Conservation (phyloP, 2,797 vertebrate species). For the Coreius guichenoti region DNA sequence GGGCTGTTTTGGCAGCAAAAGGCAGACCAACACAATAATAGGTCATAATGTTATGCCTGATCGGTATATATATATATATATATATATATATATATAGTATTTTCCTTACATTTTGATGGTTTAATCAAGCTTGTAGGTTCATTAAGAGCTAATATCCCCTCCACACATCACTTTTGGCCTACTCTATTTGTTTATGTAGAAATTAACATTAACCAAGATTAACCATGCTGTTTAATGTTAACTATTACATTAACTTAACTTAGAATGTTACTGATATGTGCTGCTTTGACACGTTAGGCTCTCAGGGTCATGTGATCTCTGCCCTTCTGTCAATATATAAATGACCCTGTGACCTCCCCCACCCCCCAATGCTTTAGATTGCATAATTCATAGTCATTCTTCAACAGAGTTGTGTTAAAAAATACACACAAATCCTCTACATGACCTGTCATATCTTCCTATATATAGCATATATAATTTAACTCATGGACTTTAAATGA, state of each 20-base stretch:
- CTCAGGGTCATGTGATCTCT: background rate
- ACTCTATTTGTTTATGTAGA: background rate
- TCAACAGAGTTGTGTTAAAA: background rate
- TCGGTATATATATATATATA: too few species aligned
- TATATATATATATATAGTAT: too few species aligned
- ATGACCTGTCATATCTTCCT: background rate
- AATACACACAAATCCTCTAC: background rate
- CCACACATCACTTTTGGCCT: too few species aligned
- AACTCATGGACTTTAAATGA: background rate
- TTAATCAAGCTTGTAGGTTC: background rate
- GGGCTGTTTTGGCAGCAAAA: too few species aligned
- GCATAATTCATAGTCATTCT: background rate
- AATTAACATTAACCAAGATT: background rate
- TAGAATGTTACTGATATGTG: background rate
- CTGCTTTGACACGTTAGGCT: background rate
- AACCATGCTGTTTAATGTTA: background rate
- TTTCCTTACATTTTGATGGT: background rate
- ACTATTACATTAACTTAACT: background rate
- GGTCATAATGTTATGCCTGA: too few species aligned
- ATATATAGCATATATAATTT: background rate
- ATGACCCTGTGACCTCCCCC: background rate
- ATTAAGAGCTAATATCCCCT: background rate
- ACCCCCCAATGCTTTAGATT: background rate
- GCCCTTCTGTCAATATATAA: constrained; percentile 15
- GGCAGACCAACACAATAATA: too few species aligned